Evolutionary conservation across 2,113 vertebrate species (phyloP).

Genomic region (Spheniscus mendiculus): DNA sequence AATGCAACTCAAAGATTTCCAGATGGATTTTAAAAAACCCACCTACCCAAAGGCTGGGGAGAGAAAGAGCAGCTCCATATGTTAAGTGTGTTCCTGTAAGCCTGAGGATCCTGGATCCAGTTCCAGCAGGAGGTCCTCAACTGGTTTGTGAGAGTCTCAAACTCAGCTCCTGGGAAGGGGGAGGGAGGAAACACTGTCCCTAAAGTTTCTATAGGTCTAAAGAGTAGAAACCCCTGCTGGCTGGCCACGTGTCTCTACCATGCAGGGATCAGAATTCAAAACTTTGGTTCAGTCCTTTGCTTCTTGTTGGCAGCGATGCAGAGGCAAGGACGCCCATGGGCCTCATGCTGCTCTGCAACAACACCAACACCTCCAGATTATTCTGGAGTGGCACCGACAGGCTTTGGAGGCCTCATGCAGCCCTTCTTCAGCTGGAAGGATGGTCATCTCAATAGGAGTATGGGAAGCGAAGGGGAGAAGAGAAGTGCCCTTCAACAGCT

Average conservation of each 20-base stretch:
- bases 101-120: slow-evolving; percentile 56
- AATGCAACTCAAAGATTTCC: slow-evolving; percentile 61
- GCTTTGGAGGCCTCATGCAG: slow-evolving; percentile 46
- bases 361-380: slow-evolving; percentile 11
- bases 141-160: slow-evolving; percentile 62
- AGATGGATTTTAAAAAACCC: slow-evolving; percentile 77
- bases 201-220: slow-evolving; percentile 38
- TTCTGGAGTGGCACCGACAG: slow-evolving; percentile 21
- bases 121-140: slow-evolving; percentile 64
- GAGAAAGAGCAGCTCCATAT: slow-evolving; percentile 58
- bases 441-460: slow-evolving; percentile 26
- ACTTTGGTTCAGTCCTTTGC: slow-evolving; percentile 42
- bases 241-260: slow-evolving; percentile 15
- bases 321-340: slow-evolving; percentile 6
- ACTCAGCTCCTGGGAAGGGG: slow-evolving; percentile 38
- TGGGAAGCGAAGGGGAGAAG: neutral
- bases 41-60: slow-evolving; percentile 76
- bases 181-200: slow-evolving; percentile 51
- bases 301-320: slow-evolving; percentile 52
- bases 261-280: slow-evolving; percentile 31
- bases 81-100: slow-evolving; percentile 64
- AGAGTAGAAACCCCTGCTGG: slow-evolving; percentile 41
- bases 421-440: slow-evolving; percentile 54
- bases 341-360: slow-evolving; percentile 23
- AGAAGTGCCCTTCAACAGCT: slow-evolving; percentile 51